A percentile compares a stretch with the other conserved stretches of the same genome.
Conservation (phyloP, 2,888 invertebrate genomes). For the Anthophora plumipes region DNA sequence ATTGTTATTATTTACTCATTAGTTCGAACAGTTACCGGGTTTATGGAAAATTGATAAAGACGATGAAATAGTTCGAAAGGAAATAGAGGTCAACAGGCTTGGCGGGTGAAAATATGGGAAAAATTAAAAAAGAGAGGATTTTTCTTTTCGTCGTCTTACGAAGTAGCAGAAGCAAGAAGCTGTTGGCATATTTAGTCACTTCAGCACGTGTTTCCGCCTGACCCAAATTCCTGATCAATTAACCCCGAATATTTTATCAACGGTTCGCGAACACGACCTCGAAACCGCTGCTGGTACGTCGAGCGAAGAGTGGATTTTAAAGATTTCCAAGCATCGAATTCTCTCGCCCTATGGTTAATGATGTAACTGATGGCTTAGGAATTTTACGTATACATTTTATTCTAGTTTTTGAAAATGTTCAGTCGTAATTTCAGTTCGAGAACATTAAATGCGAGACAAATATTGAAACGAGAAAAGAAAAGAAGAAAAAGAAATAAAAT, state of each 20-base stretch:
- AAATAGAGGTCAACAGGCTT: no score
- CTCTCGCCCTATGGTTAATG: conserved; percentile 12
- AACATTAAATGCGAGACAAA: no score
- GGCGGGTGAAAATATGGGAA: neutral
- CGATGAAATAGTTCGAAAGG: neutral
- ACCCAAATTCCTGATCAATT: conserved; percentile 68
- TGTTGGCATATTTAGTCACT: conserved; percentile 47
- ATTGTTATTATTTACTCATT: conserved; percentile 22
- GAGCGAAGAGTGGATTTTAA: conserved; percentile 12
- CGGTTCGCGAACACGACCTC: conserved; percentile 28
- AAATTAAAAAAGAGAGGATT: neutral
- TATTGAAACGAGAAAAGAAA: no score
- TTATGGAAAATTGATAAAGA: neutral
- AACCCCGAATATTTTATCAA: conserved; percentile 67
- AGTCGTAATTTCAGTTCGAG: no score
- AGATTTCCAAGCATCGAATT: conserved; percentile 1
- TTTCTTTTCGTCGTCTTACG: neutral
- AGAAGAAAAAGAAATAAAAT: no score
- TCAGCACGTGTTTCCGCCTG: conserved; percentile 55
- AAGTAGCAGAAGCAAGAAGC: neutral
- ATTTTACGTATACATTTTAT: neutral
- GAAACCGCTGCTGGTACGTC: conserved; percentile 21
- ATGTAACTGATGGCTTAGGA: neutral
- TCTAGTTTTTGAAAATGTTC: neutral
- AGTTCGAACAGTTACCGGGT: neutral